phyloP scores from a whole-genome alignment of 2,113 vertebrate species.

The Pagrus major region DNA sequence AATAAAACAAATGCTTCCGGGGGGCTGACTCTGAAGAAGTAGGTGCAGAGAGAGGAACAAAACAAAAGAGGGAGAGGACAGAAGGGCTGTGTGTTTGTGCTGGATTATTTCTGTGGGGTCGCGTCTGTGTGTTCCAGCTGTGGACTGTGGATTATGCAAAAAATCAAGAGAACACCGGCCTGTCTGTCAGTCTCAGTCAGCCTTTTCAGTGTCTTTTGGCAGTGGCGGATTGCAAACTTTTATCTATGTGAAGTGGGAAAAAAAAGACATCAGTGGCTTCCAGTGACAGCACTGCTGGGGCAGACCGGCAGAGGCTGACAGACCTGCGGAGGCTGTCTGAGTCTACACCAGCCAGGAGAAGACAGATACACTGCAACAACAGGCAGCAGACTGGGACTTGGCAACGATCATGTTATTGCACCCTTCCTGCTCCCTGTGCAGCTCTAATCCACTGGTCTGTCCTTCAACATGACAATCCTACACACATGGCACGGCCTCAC shows the following conservation, averaged over 20 bases:
- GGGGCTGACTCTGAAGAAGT: slow-evolving; percentile 12
- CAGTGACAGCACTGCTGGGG: slow-evolving; percentile 15
- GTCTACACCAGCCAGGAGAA: slow-evolving; percentile 26
- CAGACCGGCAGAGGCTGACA: slow-evolving; percentile 3
- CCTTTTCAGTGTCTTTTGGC: slow-evolving; percentile 36
- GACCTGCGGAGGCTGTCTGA: slow-evolving; percentile 10
- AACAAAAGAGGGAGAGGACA: slow-evolving; percentile 36
- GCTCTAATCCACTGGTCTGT: slow-evolving; percentile 72
- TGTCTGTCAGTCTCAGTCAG: slow-evolving; percentile 44
- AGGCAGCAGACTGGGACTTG: slow-evolving; percentile 55
- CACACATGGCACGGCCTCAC: slow-evolving; percentile 61
- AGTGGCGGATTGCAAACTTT: slow-evolving; percentile 35
- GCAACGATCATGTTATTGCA: slow-evolving; percentile 61
- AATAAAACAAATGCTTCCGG: not conserved
- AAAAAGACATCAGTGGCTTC: not conserved
- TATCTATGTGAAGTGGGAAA: not conserved
- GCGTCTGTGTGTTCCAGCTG: slow-evolving; percentile 75
- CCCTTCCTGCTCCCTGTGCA: slow-evolving; percentile 58
- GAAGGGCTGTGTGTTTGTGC: slow-evolving; percentile 59
- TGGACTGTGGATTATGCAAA: slow-evolving; percentile 75
- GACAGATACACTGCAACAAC: slow-evolving; percentile 44
- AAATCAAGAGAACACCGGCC: slow-evolving; percentile 53
- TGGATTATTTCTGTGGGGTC: slow-evolving; percentile 74
- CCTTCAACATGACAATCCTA: slow-evolving; percentile 71
- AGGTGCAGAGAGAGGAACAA: slow-evolving; percentile 8